phyloP scores from a whole-genome alignment of 2,113 vertebrate species.

The Phyllostomus hastatus region DNA sequence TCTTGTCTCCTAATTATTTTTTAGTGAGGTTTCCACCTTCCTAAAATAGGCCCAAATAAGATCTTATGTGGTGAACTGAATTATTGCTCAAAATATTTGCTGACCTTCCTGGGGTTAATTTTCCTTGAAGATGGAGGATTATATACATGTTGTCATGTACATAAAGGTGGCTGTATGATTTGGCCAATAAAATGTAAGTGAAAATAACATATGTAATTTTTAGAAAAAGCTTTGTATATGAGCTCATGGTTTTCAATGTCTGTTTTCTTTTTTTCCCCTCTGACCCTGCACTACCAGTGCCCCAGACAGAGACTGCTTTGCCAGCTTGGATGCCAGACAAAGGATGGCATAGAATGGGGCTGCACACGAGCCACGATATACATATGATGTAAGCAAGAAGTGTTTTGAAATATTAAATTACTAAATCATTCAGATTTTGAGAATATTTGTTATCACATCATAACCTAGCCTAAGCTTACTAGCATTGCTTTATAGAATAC shows the following conservation, averaged over 20 bases:
- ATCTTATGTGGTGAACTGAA: background rate
- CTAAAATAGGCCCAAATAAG: background rate
- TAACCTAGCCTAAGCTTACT: background rate
- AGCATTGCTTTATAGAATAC: background rate
- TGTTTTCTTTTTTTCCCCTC: background rate
- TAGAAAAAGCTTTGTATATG: background rate
- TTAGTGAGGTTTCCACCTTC: background rate
- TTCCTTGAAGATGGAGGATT: background rate
- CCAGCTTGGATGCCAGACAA: background rate
- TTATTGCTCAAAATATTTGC: background rate
- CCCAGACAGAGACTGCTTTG: background rate
- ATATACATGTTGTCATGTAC: accelerated
- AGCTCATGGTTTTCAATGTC: background rate
- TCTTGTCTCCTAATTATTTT: background rate
- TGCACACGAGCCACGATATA: background rate
- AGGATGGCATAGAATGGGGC: background rate
- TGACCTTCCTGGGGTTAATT: accelerated
- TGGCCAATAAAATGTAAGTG: background rate
- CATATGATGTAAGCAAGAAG: background rate
- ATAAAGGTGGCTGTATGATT: background rate
- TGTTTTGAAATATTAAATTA: background rate
- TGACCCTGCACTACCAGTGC: background rate
- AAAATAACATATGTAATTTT: background rate
- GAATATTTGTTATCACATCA: background rate
- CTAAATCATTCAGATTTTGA: background rate